phyloP scores from a whole-genome alignment of 2,888 invertebrate species.

The Stenotaenia linearis region DNA sequence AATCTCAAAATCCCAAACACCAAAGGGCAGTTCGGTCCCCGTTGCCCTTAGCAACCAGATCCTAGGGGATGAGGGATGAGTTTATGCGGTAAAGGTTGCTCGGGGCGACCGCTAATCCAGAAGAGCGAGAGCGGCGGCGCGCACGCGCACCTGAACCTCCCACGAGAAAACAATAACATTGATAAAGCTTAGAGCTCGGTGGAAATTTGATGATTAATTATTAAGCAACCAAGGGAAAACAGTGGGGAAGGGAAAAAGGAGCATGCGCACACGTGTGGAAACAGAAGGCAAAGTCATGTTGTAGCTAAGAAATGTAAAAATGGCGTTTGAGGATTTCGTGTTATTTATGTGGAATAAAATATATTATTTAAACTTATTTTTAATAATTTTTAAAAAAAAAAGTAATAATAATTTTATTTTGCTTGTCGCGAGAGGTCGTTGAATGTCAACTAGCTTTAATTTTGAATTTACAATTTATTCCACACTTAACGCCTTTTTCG shows the following conservation, averaged over 20 bases:
- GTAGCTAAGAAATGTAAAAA: background rate
- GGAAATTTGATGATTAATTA: slow-evolving; percentile 32
- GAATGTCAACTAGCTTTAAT: too few relatives aligned
- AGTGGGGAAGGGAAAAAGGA: background rate
- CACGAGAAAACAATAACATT: slow-evolving; percentile 27
- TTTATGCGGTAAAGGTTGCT: slow-evolving; percentile 26
- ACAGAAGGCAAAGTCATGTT: background rate
- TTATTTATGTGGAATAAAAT: too few relatives aligned
- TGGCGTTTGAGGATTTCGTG: background rate
- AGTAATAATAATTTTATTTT: too few relatives aligned
- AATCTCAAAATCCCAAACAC: background rate
- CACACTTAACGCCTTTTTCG: too few relatives aligned
- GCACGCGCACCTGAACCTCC: slow-evolving; percentile 28
- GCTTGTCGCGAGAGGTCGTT: background rate
- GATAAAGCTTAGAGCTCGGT: slow-evolving; percentile 21
- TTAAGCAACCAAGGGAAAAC: slow-evolving; percentile 15
- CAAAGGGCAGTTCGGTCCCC: background rate
- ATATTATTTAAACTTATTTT: too few relatives aligned
- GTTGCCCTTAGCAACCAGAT: slow-evolving; percentile 6
- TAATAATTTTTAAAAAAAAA: too few relatives aligned
- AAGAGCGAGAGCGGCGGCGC: slow-evolving; percentile 1
- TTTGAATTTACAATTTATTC: too few relatives aligned
- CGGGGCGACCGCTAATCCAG: slow-evolving; percentile 16
- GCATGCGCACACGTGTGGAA: slow-evolving; percentile 6
- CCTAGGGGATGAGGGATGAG: slow-evolving; percentile 12